Evolutionary conservation across 1,140 invertebrate species (phyloP).

Genomic region (Frieseomelitta varia): DNA sequence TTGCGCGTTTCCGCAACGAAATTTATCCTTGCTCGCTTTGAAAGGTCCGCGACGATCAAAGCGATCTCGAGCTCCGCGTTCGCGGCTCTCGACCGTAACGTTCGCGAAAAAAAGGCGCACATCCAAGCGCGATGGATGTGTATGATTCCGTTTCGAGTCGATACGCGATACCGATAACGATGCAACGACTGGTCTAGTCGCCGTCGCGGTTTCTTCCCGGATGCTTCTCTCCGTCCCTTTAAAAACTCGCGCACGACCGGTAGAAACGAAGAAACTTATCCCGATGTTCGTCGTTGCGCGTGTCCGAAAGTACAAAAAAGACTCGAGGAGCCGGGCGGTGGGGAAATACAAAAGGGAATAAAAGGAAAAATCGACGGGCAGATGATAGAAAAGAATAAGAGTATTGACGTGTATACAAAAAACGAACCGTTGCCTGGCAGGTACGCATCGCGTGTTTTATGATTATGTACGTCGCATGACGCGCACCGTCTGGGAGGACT

Average conservation of each 20-base stretch:
- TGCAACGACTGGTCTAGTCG: background rate
- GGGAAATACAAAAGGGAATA: background rate
- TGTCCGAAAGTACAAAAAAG: background rate
- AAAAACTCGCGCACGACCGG: background rate
- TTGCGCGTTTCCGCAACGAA: slow-evolving; percentile 13
- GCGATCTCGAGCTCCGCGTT: background rate
- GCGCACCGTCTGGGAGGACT: slow-evolving; percentile 62
- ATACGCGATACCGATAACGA: too few species aligned
- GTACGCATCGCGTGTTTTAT: slow-evolving; percentile 61
- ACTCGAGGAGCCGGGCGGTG: too few species aligned
- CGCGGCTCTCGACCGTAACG: background rate
- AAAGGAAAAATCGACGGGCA: background rate
- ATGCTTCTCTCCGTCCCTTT: background rate
- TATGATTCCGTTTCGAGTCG: background rate
- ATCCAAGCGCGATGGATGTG: background rate
- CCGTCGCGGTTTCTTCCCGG: background rate
- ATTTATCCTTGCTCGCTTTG: slow-evolving; percentile 20
- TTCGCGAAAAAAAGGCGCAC: background rate
- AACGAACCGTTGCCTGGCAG: slow-evolving; percentile 18
- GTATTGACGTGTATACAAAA: slow-evolving; percentile 3
- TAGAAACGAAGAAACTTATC: background rate
- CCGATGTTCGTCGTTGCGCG: too few species aligned
- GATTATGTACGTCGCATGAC: slow-evolving; percentile 59
- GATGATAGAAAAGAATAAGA: slow-evolving; percentile 6
- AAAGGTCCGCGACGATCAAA: slow-evolving; percentile 7